Percentiles rank a stretch among this genome's conserved stretches.
These are phyloP conservation scores for Calypte anna DNA, from an alignment of 2,113 vertebrate species.

Conservation along the genomic window DNA sequence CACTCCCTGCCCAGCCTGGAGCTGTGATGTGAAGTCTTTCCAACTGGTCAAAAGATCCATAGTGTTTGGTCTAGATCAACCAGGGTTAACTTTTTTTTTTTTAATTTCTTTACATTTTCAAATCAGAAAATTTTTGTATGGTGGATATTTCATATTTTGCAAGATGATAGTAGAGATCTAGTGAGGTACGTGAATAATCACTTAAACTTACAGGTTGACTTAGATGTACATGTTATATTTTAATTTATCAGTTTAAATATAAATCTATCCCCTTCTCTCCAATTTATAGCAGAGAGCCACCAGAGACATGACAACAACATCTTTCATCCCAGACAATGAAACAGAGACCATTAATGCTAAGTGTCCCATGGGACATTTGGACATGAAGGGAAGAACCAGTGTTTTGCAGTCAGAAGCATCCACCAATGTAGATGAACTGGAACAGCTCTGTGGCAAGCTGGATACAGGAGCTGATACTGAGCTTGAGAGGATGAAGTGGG, in stretches of 20 bases:
- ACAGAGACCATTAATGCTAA: not conserved
- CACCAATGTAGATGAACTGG: not conserved
- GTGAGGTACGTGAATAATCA: not conserved
- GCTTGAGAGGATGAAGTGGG: conserved; percentile 62
- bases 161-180: not conserved
- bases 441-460: not conserved
- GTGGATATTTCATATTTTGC: not conserved
- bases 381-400: not conserved
- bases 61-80: not conserved
- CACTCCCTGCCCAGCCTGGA: no score
- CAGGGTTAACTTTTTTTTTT: not conserved
- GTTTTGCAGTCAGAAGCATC: not conserved
- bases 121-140: not conserved
- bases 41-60: not conserved
- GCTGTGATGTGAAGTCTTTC: not conserved
- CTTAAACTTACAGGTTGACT: not conserved
- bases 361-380: not conserved
- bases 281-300: not conserved
- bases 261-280: not conserved
- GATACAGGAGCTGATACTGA: not conserved
- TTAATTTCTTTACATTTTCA: not conserved
- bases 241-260: not conserved
- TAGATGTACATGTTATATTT: not conserved
- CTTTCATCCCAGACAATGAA: not conserved
- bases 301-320: not conserved